Conservation (phyloP, 2,113 vertebrate species). For the Pleuronectes platessa region DNA sequence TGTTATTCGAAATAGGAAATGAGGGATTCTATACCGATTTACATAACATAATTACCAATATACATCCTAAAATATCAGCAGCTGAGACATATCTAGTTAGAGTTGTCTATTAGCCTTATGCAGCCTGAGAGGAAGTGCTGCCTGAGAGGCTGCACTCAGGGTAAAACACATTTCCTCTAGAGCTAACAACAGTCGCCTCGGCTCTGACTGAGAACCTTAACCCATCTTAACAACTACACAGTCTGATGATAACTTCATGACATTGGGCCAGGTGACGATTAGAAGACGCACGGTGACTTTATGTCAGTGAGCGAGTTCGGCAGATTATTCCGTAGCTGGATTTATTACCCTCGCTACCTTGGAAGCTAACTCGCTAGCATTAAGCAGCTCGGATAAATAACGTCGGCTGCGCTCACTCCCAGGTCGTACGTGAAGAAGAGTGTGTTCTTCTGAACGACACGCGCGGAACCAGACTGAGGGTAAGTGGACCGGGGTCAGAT, state of each 20-base stretch:
- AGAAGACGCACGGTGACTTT: background rate
- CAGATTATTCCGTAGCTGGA: background rate
- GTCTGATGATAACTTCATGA: background rate
- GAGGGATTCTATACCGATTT: no score
- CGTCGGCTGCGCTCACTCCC: background rate
- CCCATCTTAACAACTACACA: background rate
- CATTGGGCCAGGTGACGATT: background rate
- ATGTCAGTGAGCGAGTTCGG: background rate
- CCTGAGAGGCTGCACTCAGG: conserved; percentile 22
- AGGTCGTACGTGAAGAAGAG: conserved; percentile 1
- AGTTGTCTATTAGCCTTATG: background rate
- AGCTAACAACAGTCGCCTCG: conserved; percentile 44
- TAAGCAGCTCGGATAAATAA: conserved; percentile 11
- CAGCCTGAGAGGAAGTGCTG: conserved; percentile 1
- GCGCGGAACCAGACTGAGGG: conserved; percentile 22
- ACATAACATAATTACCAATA: background rate
- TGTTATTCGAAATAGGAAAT: no score
- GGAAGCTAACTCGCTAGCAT: conserved; percentile 23
- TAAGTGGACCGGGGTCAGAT: conserved; percentile 32
- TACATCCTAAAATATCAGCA: background rate
- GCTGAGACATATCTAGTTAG: background rate
- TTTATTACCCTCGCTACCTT: conserved; percentile 29
- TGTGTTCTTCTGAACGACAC: background rate
- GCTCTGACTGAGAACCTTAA: conserved; percentile 41
- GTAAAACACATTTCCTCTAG: background rate